Evolutionary conservation across 1,140 invertebrate species (phyloP), one percentile per base, ranked within the genome.

Genomic region (Antheraea pernyi): DNA sequence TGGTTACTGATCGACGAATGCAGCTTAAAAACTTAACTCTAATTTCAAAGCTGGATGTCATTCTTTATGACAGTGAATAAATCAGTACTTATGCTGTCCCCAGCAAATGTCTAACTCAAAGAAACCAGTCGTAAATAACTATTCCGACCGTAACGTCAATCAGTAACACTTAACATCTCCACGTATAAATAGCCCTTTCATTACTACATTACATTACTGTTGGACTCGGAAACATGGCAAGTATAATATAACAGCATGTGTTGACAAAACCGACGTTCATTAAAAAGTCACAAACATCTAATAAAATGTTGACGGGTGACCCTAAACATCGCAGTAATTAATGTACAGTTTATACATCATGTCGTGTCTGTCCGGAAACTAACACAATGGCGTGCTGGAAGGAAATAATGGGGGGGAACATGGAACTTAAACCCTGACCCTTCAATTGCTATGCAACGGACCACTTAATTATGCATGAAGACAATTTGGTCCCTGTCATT

Each of bases 301-400:
- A 61, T 30, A 61, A 61, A 61, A 61, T 61, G 13, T 19, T 61
- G 30, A 30, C 19, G 22, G 13, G 19, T 11, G 60, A 30, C 19
- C 60, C 19, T 22, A 30, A 61, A 61, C 7, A 36, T 61, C 7
- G 19, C 16, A 8, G 10, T 61, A 61, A 71, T 72, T 72, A 72
- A 68, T 65, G 39, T 37, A 22, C 59, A 19, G 67, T 72, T 72
- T 64, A 71, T 66, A 71, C 61, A 64, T 46, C 3, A 36, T 22
- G 70, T 36, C 58, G 59, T 63, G 16, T 65, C 68, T 30, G 60
- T 30, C 61, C 73, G 72, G 75, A 77, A 74, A 70, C 68, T 7
- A 46, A 69, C 46, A 72, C 75, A 77, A 74, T 77, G 72, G 74
- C 19, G 61, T 11, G 36, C 9, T 11, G 19, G 19, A 61, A 70